Conservation (phyloP, 1,140 invertebrate genomes). For the Heliconius melpomene region DNA sequence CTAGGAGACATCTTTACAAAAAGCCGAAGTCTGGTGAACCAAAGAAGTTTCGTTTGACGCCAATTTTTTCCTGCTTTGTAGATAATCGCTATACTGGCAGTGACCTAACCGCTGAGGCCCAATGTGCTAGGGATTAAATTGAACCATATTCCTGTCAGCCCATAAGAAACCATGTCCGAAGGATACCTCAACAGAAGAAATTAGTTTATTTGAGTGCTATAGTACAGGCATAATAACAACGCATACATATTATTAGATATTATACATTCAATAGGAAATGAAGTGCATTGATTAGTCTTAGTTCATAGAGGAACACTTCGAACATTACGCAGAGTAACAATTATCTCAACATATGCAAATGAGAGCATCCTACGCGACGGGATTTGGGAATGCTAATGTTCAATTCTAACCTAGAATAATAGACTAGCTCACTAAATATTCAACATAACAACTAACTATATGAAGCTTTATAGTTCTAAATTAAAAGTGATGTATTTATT, state of each 20-base stretch:
- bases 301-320: background rate
- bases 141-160: too few species aligned
- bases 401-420: slow-evolving; percentile 15
- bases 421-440: slow-evolving; percentile 5
- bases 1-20: too few species aligned
- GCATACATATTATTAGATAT: background rate
- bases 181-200: too few species aligned
- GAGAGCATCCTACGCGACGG: slow-evolving; percentile 13
- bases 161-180: too few species aligned
- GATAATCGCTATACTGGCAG: too few species aligned
- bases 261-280: background rate
- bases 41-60: too few species aligned
- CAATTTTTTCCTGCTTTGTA: too few species aligned
- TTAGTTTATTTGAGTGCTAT: too few species aligned
- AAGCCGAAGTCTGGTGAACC: too few species aligned
- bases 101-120: too few species aligned
- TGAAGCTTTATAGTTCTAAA: background rate
- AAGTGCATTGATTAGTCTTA: slow-evolving; percentile 3
- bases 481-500: background rate
- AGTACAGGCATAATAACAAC: too few species aligned
- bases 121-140: too few species aligned
- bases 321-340: slow-evolving; percentile 6
- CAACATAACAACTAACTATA: background rate
- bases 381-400: slow-evolving; percentile 11
- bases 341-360: slow-evolving; percentile 12